Evolutionary conservation across 2,888 invertebrate species (phyloP).

Genomic region (Epicampocera succincta): DNA sequence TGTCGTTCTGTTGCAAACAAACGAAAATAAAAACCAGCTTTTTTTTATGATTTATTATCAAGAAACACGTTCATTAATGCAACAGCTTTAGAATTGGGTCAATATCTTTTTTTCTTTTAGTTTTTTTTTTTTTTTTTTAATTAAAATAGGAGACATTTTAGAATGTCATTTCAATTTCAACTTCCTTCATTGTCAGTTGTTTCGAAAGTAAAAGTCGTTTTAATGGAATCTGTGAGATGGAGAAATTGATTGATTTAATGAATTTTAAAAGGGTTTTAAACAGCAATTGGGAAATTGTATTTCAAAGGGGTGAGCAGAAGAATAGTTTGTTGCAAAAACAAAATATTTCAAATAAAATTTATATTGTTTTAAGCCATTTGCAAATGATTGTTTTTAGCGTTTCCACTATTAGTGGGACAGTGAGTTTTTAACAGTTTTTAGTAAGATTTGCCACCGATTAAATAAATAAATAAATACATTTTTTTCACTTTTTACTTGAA

Average conservation of each 20-base stretch:
- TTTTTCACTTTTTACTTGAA: too few relatives aligned
- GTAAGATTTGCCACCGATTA: too few relatives aligned
- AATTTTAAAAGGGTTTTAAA: neutral
- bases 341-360: too few relatives aligned
- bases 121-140: neutral
- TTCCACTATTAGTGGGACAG: too few relatives aligned
- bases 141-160: neutral
- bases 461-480: too few relatives aligned
- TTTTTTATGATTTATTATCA: constrained; percentile 49
- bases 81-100: constrained; percentile 26
- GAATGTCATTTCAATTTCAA: constrained; percentile 17
- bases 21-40: neutral
- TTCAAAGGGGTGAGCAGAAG: too few relatives aligned
- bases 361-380: too few relatives aligned
- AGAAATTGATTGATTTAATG: neutral
- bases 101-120: neutral
- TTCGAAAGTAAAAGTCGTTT: constrained; percentile 9
- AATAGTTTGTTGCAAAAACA: too few relatives aligned
- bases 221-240: neutral
- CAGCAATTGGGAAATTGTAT: too few relatives aligned
- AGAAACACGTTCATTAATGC: constrained; percentile 24
- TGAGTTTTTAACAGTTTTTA: too few relatives aligned
- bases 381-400: too few relatives aligned
- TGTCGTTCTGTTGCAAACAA: constrained; percentile 32
- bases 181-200: constrained; percentile 7